These are phyloP conservation scores for Mizuhopecten yessoensis DNA, from an alignment of 1,140 invertebrate species.

Conservation along the genomic window DNA sequence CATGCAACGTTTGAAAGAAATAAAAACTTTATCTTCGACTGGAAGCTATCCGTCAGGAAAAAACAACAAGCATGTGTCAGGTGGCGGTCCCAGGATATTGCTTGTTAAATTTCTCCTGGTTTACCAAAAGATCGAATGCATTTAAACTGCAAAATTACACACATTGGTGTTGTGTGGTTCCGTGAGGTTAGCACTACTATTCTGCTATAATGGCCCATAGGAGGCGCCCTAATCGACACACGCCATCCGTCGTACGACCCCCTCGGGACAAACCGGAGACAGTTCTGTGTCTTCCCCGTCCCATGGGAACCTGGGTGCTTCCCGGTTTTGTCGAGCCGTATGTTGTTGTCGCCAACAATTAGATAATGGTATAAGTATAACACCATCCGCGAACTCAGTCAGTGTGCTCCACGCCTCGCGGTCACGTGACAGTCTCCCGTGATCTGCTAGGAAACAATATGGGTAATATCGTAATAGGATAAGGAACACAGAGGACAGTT, in stretches of 20 bases:
- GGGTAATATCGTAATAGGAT: not conserved
- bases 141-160: slow-evolving; percentile 35
- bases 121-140: slow-evolving; percentile 26
- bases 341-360: slow-evolving; percentile 25
- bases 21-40: slow-evolving; percentile 29
- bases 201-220: not conserved
- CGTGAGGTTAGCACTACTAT: not conserved
- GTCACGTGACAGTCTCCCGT: not conserved
- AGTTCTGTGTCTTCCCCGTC: not conserved
- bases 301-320: not conserved
- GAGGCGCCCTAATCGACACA: not conserved
- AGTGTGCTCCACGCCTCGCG: not conserved
- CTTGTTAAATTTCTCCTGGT: slow-evolving; percentile 38
- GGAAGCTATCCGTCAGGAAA: not conserved
- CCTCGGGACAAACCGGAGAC: not conserved
- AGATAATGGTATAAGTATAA: slow-evolving; percentile 22
- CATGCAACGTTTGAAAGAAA: slow-evolving; percentile 3
- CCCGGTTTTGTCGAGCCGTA: not conserved
- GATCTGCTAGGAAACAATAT: not conserved
- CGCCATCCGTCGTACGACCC: not conserved
- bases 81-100: not conserved
- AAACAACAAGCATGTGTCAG: not conserved
- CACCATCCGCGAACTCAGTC: slow-evolving; percentile 3
- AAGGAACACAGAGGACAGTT: not conserved
- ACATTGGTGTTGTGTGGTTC: not conserved